phyloP scores from a whole-genome alignment of 2,888 invertebrate species.

The Allygus modestus region DNA sequence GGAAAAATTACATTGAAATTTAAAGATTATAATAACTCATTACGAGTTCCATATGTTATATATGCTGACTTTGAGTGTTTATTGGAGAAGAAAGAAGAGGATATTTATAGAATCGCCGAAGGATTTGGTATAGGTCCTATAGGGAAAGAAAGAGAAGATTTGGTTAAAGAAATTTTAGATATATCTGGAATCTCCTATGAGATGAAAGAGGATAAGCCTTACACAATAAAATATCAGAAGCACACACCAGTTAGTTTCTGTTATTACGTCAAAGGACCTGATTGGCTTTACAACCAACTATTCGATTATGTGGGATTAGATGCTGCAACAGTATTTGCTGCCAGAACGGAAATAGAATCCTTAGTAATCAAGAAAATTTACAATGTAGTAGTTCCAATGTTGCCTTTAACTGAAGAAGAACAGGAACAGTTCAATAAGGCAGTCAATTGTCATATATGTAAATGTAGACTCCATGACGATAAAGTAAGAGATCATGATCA shows the following conservation, averaged over 20 bases:
- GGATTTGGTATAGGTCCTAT: neutral
- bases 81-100: too few species aligned
- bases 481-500: neutral
- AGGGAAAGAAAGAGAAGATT: too few species aligned
- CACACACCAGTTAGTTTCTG: neutral
- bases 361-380: neutral
- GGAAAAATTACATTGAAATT: neutral
- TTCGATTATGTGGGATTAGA: neutral
- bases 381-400: neutral
- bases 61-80: conserved; percentile 3
- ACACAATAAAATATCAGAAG: neutral
- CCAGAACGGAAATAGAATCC: neutral
- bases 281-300: neutral
- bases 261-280: neutral
- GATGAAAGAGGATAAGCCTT: neutral
- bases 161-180: too few species aligned
- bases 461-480: neutral
- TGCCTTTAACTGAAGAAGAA: neutral
- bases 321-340: neutral
- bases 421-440: neutral
- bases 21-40: neutral
- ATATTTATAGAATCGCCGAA: neutral
- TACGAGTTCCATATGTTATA: neutral
- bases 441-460: neutral
- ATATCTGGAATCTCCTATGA: too few species aligned